Evolutionary conservation across 2,888 invertebrate species (phyloP).

Genomic region (Drosophila prostipennis): DNA sequence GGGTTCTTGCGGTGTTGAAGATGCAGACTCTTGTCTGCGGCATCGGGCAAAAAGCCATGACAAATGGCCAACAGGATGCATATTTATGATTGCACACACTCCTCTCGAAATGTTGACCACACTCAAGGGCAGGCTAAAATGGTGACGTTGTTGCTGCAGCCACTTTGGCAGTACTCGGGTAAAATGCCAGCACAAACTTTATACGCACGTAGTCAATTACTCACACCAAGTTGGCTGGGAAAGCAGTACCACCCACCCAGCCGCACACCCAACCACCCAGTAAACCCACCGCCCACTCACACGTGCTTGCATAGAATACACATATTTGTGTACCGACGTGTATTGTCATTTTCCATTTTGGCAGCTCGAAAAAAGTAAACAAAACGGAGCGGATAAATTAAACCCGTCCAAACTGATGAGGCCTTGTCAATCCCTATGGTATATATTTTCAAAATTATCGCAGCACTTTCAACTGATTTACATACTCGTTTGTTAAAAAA

Average conservation of each 20-base stretch:
- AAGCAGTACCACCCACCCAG: slow-evolving; percentile 15
- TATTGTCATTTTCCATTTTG: slow-evolving; percentile 52
- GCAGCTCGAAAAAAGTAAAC: slow-evolving; percentile 28
- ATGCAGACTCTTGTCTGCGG: slow-evolving; percentile 29
- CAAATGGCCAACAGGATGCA: slow-evolving; percentile 75
- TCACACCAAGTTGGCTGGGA: slow-evolving; percentile 58
- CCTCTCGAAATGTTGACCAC: slow-evolving; percentile 31
- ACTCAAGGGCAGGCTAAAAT: slow-evolving; percentile 55
- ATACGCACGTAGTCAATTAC: slow-evolving; percentile 79
- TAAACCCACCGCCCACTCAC: slow-evolving; percentile 23
- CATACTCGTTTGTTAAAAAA: too few relatives aligned
- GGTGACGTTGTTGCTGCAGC: slow-evolving; percentile 36
- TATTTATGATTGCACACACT: slow-evolving; percentile 66
- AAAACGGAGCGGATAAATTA: slow-evolving; percentile 17
- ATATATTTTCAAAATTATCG: neutral
- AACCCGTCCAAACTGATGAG: slow-evolving; percentile 14
- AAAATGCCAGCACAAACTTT: slow-evolving; percentile 76
- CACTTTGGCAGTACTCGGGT: slow-evolving; percentile 50
- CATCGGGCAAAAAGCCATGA: slow-evolving; percentile 55
- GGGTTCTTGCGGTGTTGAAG: slow-evolving; percentile 18
- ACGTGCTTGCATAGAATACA: slow-evolving; percentile 30
- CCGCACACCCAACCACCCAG: slow-evolving; percentile 7
- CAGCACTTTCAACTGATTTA: neutral
- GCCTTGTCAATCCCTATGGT: neutral
- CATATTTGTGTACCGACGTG: slow-evolving; percentile 33